Percentiles rank a stretch among this genome's conserved stretches.
Conservation (phyloP, 2,888 invertebrate species). For the Heliconius sara region DNA sequence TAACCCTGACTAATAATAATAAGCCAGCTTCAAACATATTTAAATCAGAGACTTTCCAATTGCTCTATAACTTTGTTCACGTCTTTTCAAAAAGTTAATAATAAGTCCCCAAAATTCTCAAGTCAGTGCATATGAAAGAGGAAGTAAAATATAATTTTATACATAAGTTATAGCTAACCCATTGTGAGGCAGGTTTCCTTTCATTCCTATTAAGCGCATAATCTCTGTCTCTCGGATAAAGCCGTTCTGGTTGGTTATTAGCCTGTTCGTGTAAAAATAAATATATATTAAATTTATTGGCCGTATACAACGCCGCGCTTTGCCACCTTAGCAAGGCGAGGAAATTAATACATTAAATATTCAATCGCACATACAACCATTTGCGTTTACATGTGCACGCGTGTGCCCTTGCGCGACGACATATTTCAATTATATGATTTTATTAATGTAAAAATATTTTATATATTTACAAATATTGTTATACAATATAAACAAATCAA, state of each 20-base stretch:
- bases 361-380: too few relatives aligned
- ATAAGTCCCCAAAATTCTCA: neutral
- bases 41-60: neutral
- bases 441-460: too few relatives aligned
- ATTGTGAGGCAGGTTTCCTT: slow-evolving; percentile 30
- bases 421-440: too few relatives aligned
- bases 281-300: neutral
- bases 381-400: too few relatives aligned
- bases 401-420: too few relatives aligned
- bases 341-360: too few relatives aligned
- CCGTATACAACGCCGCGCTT: too few relatives aligned
- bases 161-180: slow-evolving; percentile 31
- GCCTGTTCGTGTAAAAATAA: slow-evolving; percentile 12
- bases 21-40: neutral
- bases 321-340: too few relatives aligned
- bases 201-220: slow-evolving; percentile 7
- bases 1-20: neutral
- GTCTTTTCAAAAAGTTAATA: neutral
- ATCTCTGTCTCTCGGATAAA: slow-evolving; percentile 30
- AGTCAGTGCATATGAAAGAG: neutral
- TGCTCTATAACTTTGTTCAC: neutral
- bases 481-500: neutral
- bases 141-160: neutral
- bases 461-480: too few relatives aligned
- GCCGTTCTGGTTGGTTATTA: slow-evolving; percentile 36